A percentile compares a stretch with the other conserved stretches of the same genome.
phyloP scores from a whole-genome alignment of 2,888 invertebrate species.

The Lordiphosa andalusiaca region DNA sequence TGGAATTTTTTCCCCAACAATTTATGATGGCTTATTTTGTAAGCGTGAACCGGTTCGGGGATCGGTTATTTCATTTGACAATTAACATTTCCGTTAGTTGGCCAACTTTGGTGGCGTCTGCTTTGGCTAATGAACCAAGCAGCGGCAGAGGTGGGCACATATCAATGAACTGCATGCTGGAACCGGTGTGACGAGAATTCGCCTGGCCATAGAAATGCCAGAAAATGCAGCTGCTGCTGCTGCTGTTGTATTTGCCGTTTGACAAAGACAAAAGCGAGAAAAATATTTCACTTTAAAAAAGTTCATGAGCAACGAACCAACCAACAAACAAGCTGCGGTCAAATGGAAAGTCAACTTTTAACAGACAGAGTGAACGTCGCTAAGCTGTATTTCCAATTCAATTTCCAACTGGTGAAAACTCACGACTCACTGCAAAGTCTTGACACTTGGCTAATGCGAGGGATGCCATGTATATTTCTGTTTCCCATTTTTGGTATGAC shows the following conservation, averaged over 20 bases:
- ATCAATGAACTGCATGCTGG: slow-evolving; percentile 54
- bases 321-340: slow-evolving; percentile 55
- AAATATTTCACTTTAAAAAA: slow-evolving; percentile 37
- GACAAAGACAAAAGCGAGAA: slow-evolving; percentile 31
- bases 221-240: slow-evolving; percentile 35
- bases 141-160: slow-evolving; percentile 10
- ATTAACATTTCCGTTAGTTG: slow-evolving; percentile 76
- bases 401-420: slow-evolving; percentile 39
- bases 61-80: slow-evolving; percentile 66
- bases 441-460: slow-evolving; percentile 10
- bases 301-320: slow-evolving; percentile 34
- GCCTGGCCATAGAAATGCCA: slow-evolving; percentile 18
- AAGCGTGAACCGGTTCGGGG: slow-evolving; percentile 58
- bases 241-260: slow-evolving; percentile 30
- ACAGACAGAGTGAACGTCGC: slow-evolving; percentile 38
- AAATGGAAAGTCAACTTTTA: slow-evolving; percentile 65
- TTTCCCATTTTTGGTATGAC: too few relatives aligned
- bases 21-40: slow-evolving; percentile 72
- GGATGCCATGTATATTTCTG: neutral
- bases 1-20: slow-evolving; percentile 54
- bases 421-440: slow-evolving; percentile 24
- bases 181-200: slow-evolving; percentile 63
- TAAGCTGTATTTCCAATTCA: slow-evolving; percentile 54
- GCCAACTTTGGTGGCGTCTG: slow-evolving; percentile 72
- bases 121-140: slow-evolving; percentile 65